Conservation (phyloP, 2,113 vertebrate genomes). For the Hydropotes inermis region DNA sequence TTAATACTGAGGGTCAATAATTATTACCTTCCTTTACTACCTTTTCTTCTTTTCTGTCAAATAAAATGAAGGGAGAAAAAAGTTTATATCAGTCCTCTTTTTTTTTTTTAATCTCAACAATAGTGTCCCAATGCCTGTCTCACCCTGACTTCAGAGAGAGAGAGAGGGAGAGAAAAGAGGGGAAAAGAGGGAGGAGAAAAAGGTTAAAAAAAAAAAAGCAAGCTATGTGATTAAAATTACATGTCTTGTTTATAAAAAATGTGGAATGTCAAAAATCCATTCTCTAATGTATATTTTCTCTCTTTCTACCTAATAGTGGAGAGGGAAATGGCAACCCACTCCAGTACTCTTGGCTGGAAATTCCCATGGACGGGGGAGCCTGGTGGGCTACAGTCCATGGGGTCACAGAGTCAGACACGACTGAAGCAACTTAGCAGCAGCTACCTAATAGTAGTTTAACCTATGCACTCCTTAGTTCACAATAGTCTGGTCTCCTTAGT, state of each 20-base stretch:
- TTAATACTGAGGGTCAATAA: constrained; percentile 70
- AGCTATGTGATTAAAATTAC: neutral
- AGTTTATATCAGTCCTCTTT: constrained; percentile 14
- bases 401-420: neutral
- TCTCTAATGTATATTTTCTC: neutral
- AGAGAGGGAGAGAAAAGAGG: fast-evolving
- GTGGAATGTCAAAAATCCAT: neutral
- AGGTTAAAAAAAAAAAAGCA: neutral
- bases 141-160: neutral
- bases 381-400: neutral
- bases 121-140: neutral
- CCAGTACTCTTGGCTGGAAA: neutral
- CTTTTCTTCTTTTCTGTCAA: constrained; percentile 56
- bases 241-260: neutral
- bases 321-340: neutral
- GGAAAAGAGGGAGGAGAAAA: neutral
- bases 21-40: constrained; percentile 50
- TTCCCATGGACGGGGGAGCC: neutral
- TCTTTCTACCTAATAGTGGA: neutral
- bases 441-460: neutral
- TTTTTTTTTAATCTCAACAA: constrained; percentile 33
- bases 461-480: neutral
- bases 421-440: neutral
- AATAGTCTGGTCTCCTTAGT: neutral
- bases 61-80: constrained; percentile 25